Base-by-base conservation (phyloP, 2,113 vertebrate species). In the Halcyon senegalensis region DNA sequence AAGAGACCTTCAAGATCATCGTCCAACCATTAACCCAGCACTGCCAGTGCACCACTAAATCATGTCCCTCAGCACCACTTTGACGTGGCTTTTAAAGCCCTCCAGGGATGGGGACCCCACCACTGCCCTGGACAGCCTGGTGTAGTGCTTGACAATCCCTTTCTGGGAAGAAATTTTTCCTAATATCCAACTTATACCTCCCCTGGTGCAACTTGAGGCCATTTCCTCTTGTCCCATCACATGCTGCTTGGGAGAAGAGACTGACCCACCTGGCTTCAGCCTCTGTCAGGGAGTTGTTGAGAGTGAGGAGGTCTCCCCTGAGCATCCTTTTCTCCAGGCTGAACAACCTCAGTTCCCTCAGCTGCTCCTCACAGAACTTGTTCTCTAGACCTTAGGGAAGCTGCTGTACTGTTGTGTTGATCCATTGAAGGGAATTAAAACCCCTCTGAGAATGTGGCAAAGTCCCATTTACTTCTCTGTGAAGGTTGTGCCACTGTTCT, bases 381-480 rank as follows among this genome's bases (percentile, higher is more conserved):
- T 58, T 18, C 19, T n/a, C 56, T 58, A 58, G 56, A n/a, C 31
- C 11, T 31, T 58, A 58, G 56, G 17, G 33, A 43, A 56, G 48
- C 21, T 25, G 5, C 50, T 72, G 31, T 16, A 39, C 35, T 0
- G 1, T 7, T 16, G 56, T 80, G 18, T 16, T 81, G 64, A 56
- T 41, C n/a, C 14, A 3, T 5, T 58, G 20, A 25, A 55, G 13
- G 37, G 53, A 82, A 13, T 33, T 70, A 68, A 80, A 94, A 31
- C 4, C n/a, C 8, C 0, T 30, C 35, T 41, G 67, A 64, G 60
- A 48, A 82, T n/a, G 35, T 16, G 17, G 1, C 9, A 3, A 55
- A 37, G 17, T 43, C 18, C 48, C 4, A 0, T 37, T 69, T 50
- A 7, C 10, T 41, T 35, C 16, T 66, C 43, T 48, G 1, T 8